Conservation (phyloP, 2,113 vertebrate species). For the Saimiri boliviensis region DNA sequence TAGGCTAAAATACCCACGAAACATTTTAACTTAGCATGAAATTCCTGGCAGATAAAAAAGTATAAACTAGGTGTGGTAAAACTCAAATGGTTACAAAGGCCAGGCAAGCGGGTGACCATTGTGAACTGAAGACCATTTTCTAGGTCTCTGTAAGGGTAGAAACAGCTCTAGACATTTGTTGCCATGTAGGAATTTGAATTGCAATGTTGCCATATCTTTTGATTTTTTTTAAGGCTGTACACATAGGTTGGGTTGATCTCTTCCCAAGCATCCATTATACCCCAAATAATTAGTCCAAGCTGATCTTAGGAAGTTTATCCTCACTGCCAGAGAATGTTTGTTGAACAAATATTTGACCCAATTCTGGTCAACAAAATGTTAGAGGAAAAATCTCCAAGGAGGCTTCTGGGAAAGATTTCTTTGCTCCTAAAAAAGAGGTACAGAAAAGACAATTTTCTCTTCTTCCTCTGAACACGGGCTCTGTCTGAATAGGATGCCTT, state of each 20-base stretch:
- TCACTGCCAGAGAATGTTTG: not conserved
- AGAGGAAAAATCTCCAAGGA: not conserved
- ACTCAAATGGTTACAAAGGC: not conserved
- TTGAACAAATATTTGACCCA: not conserved
- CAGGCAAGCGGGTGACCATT: not conserved
- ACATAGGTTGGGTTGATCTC: not conserved
- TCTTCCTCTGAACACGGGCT: not conserved
- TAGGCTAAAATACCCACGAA: not conserved
- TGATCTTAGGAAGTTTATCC: not conserved
- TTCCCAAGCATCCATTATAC: not conserved
- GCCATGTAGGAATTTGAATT: not conserved
- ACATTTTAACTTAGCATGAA: not conserved
- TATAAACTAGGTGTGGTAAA: not conserved
- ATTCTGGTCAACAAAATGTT: not conserved
- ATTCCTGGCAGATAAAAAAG: not conserved
- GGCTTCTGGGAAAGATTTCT: not conserved
- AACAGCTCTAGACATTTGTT: not conserved
- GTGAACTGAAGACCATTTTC: not conserved
- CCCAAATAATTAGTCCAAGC: not conserved
- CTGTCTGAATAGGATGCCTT: not conserved
- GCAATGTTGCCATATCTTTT: not conserved
- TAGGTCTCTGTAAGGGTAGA: not conserved
- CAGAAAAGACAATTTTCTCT: not conserved
- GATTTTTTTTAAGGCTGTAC: not conserved
- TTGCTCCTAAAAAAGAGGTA: not conserved